Evolutionary conservation across 1,140 invertebrate genomes (phyloP).

Genomic region (Drosophila bocki): DNA sequence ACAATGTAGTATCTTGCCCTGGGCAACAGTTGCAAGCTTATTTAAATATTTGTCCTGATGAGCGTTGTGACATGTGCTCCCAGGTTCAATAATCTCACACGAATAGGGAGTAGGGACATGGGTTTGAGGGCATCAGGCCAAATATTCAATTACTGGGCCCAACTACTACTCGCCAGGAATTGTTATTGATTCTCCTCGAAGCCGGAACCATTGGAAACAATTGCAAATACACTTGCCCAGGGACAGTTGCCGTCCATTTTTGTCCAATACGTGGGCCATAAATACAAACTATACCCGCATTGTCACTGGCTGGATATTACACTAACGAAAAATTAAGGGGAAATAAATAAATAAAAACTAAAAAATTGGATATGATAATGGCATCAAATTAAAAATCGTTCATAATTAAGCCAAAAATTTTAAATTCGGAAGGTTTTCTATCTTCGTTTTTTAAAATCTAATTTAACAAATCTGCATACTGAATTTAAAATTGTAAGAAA

Average conservation of each 20-base stretch:
- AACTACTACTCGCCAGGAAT: constrained; percentile 26
- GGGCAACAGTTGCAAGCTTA: constrained; percentile 33
- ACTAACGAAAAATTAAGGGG: background rate
- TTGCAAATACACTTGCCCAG: constrained; percentile 49
- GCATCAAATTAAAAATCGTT: too few relatives aligned
- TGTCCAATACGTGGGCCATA: constrained; percentile 62
- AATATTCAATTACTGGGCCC: constrained; percentile 41
- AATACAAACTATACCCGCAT: constrained; percentile 55
- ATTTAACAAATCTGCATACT: too few relatives aligned
- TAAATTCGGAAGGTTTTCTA: too few relatives aligned
- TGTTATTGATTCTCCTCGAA: constrained; percentile 49
- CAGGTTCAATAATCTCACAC: constrained; percentile 34
- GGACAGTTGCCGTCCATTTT: constrained; percentile 45
- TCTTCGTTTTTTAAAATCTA: too few relatives aligned
- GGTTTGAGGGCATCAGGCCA: constrained; percentile 10
- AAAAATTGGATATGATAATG: too few relatives aligned
- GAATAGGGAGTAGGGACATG: background rate
- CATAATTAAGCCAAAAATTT: too few relatives aligned
- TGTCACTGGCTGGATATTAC: constrained; percentile 12
- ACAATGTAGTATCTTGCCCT: background rate
- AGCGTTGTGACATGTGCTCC: constrained; percentile 37
- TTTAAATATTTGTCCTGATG: constrained; percentile 49
- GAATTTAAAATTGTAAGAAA: too few relatives aligned
- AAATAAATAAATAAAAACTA: too few relatives aligned
- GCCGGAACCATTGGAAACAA: constrained; percentile 52